Conservation (phyloP, 2,113 vertebrate genomes). For the Orcinus orca region DNA sequence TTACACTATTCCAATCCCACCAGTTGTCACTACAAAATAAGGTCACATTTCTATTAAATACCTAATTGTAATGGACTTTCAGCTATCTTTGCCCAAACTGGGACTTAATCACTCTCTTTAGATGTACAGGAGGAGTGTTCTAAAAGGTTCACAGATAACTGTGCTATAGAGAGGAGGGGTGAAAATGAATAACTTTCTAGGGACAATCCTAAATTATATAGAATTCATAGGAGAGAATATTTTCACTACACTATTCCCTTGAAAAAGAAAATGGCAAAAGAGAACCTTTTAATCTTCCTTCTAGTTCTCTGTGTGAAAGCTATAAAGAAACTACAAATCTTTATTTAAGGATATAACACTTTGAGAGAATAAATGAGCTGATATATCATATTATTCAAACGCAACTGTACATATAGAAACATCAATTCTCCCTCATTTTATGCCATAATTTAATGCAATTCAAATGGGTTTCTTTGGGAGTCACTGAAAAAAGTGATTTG, state of each 20-base stretch:
- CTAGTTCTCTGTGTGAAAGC: background rate
- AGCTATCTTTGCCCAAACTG: background rate
- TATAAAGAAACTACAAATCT: background rate
- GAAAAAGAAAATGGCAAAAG: background rate
- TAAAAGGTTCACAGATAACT: background rate
- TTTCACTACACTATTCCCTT: background rate
- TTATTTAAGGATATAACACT: background rate
- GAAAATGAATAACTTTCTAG: background rate
- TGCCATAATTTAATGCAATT: background rate
- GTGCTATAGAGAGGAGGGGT: background rate
- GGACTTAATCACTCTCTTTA: background rate
- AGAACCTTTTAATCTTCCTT: background rate
- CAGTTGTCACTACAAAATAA: background rate
- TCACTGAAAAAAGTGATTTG: background rate
- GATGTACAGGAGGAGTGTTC: background rate
- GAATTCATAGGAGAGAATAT: background rate
- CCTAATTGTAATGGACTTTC: background rate
- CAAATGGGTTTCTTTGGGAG: background rate
- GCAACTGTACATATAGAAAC: background rate
- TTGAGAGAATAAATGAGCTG: background rate
- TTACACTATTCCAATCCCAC: background rate
- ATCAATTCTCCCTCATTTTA: background rate
- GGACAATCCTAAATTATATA: background rate
- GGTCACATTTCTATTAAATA: background rate
- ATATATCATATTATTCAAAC: conserved; percentile 6